These are phyloP conservation scores for Cossypha polioptera DNA, from an alignment of 2,797 vertebrate genomes.

Conservation along the genomic window DNA sequence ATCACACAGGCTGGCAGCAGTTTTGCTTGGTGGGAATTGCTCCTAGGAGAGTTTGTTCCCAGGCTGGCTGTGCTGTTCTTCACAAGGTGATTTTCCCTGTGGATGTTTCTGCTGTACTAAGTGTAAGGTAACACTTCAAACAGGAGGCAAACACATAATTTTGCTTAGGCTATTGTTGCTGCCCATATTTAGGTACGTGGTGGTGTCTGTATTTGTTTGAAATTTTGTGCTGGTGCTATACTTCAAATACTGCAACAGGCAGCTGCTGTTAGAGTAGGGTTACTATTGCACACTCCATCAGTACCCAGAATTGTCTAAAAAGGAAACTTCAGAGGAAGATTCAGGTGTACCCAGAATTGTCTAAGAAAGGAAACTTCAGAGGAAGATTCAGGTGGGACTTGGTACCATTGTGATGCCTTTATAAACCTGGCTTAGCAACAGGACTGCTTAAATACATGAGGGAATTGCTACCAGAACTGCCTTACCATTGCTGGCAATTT, in stretches of 20 bases:
- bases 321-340: not conserved
- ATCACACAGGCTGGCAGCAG: not conserved
- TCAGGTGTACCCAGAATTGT: not conserved
- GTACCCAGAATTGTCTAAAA: not conserved
- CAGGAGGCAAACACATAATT: not conserved
- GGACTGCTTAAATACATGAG: not conserved
- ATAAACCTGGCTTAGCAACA: not conserved
- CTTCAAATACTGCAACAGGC: not conserved
- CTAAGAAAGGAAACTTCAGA: not conserved
- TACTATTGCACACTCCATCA: not conserved
- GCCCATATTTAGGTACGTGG: not conserved
- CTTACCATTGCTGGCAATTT: constrained; percentile 76
- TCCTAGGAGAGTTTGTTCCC: not conserved
- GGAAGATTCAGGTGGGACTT: not conserved
- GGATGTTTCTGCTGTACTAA: not conserved
- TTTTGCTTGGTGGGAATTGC: not conserved
- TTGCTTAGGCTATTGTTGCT: not conserved
- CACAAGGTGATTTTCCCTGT: not conserved
- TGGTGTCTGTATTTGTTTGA: not conserved
- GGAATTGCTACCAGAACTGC: not conserved
- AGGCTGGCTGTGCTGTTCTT: not conserved
- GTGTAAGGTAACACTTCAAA: not conserved
- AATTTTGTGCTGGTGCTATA: not conserved
- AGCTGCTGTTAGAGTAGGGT: not conserved
- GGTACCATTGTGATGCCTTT: not conserved